phyloP scores from a whole-genome alignment of 2,113 vertebrate species.

The Opisthocomus hoazin region DNA sequence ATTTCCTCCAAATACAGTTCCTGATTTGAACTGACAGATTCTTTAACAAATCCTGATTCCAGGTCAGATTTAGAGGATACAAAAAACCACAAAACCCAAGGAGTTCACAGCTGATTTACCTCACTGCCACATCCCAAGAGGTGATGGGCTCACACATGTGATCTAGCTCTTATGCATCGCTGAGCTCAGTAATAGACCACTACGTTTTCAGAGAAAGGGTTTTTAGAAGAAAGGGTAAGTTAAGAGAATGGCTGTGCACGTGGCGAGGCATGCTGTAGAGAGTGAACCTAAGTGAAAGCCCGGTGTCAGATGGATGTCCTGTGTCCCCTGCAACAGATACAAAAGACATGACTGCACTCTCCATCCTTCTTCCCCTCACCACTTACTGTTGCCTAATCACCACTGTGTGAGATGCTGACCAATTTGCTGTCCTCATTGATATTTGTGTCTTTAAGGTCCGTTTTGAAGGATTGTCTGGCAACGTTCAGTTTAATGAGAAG shows the following conservation, averaged over 20 bases:
- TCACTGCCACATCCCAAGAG: not conserved
- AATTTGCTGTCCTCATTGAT: not conserved
- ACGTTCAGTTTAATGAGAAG: constrained; percentile 98
- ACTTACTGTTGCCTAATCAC: not conserved
- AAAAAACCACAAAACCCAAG: not conserved
- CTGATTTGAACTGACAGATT: not conserved
- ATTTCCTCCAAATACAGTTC: not conserved
- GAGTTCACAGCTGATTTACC: not conserved
- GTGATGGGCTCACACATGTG: not conserved
- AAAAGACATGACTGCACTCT: not conserved
- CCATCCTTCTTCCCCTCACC: not conserved
- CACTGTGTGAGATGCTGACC: not conserved
- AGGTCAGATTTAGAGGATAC: not conserved
- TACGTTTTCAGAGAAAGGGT: not conserved
- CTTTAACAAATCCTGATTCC: not conserved
- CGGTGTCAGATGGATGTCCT: not conserved
- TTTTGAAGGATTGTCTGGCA: constrained; percentile 93
- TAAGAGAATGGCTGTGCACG: not conserved
- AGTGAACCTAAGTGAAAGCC: not conserved
- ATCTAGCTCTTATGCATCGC: not conserved
- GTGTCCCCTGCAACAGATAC: not conserved
- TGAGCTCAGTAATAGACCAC: not conserved
- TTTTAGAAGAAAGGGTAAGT: not conserved
- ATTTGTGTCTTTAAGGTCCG: constrained; percentile 78
- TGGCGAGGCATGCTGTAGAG: not conserved